Percentiles rank a stretch among this genome's conserved stretches.
These are phyloP conservation scores for Diadumene lineata DNA, from an alignment of 92 coral and sea anemone genomes.

Conservation along the genomic window DNA sequence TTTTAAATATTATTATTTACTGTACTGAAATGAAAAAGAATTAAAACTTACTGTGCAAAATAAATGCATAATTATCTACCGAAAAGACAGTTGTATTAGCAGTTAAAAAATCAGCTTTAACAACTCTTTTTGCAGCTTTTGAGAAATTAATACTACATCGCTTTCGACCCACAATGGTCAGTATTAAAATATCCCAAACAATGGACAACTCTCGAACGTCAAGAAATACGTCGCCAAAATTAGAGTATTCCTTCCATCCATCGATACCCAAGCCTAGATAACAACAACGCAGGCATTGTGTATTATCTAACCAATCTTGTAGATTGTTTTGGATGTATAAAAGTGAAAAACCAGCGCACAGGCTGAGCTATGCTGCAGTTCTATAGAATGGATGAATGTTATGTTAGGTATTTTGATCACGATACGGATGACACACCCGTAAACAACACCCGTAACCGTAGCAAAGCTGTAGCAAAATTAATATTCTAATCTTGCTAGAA, in stretches of 20 bases:
- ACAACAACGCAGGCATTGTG: not conserved
- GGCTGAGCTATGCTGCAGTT: not conserved
- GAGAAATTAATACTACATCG: not conserved
- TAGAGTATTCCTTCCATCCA: not conserved
- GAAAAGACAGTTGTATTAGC: not conserved
- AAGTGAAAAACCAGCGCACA: slow-evolving; percentile 10
- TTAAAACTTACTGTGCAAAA: no score
- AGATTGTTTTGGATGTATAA: not conserved
- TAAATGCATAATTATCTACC: not conserved
- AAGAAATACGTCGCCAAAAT: not conserved
- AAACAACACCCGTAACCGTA: no score
- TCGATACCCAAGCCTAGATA: not conserved
- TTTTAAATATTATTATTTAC: no score
- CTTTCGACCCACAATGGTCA: not conserved
- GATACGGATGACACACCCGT: not conserved
- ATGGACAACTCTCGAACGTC: not conserved
- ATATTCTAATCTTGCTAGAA: no score
- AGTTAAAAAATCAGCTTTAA: not conserved
- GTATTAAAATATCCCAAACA: not conserved
- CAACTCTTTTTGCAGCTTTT: not conserved
- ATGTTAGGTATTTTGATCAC: slow-evolving; percentile 16
- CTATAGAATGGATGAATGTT: not conserved
- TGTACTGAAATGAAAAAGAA: no score
- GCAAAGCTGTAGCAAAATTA: no score
- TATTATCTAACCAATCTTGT: not conserved